Base-by-base conservation (phyloP, 2,113 vertebrate genomes). In the Saccopteryx bilineata region DNA sequence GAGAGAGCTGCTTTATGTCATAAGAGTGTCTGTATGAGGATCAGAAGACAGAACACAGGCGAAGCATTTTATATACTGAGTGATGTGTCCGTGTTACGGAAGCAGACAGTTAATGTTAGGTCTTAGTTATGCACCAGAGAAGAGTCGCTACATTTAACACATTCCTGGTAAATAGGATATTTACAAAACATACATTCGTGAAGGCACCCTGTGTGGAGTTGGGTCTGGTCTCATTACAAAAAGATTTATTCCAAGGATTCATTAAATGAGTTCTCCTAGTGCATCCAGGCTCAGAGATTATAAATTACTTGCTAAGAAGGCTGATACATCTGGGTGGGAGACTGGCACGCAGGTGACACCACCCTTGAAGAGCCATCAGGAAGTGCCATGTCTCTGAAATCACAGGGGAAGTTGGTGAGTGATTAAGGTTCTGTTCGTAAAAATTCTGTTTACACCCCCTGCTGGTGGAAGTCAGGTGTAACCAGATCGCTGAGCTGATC, bases 301-400 rank as follows among this genome's bases (percentile, higher is more conserved):
- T 78, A 95, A 95, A 95, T 79, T 66, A 81, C 28, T 96, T 86
- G 93, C 86, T 84, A 81, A 84, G 87, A 93, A 94, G 65, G 60
- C 48, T 90, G 71, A 23, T 56, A 87, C 66, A 15, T 63, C 74
- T 56, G 52, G 50, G 94, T 68, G 60, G 96, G 84, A 2, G 13
- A 75, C 60, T 4, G 2, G 52, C 4, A 0, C 3, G 10, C 63
- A 28, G 68, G 84, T 95, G 82, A 79, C 1, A 48, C 10, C 48
- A 89, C 48, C 69, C 39, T 90, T 90, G 83, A 89, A 91, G 87
- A 91, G 87, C 28, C 31, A 63, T 33, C 21, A 48, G 63, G 74
- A 54, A 92, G 31, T n/a, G 46, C 21, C 4, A 5, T 12, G 23
- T 74, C 33, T 97, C 68, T 7, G 7, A 88, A 90, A 83, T 74